Percentiles rank a stretch among this genome's conserved stretches.
These are phyloP conservation scores for Thinocorus orbignyianus DNA, from an alignment of 2,113 vertebrate species.

Conservation along the genomic window DNA sequence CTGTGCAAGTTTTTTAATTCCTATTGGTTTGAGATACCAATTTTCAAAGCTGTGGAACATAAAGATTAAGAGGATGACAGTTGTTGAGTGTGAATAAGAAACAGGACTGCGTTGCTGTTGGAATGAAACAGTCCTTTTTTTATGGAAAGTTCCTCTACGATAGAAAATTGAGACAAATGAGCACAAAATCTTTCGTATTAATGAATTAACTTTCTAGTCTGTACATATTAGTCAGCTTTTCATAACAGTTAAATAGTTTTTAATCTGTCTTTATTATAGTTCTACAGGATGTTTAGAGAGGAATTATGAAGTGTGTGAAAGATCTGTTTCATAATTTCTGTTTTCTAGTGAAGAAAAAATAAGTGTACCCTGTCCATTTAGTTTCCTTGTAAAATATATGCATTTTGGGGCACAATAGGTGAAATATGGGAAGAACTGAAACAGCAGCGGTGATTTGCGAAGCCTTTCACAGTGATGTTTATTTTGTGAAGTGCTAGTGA, in stretches of 20 bases:
- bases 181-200: not conserved
- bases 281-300: not conserved
- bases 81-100: not conserved
- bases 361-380: not conserved
- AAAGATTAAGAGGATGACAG: not conserved
- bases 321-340: not conserved
- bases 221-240: not conserved
- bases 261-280: not conserved
- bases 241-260: slow-evolving; percentile 7
- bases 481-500: not conserved
- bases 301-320: not conserved
- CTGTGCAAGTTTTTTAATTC: not conserved
- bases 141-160: not conserved
- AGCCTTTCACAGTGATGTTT: not conserved
- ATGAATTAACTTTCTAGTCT: slow-evolving; percentile 5
- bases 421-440: not conserved
- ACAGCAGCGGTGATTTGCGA: not conserved
- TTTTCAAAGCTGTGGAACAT: not conserved
- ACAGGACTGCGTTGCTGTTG: not conserved
- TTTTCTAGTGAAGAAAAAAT: not conserved
- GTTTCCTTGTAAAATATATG: not conserved
- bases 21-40: not conserved
- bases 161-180: slow-evolving; percentile 19
- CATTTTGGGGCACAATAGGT: not conserved
- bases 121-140: slow-evolving; percentile 3